These are phyloP conservation scores for Iguana delicatissima DNA, from an alignment of 2,797 vertebrate species.

Conservation along the genomic window DNA sequence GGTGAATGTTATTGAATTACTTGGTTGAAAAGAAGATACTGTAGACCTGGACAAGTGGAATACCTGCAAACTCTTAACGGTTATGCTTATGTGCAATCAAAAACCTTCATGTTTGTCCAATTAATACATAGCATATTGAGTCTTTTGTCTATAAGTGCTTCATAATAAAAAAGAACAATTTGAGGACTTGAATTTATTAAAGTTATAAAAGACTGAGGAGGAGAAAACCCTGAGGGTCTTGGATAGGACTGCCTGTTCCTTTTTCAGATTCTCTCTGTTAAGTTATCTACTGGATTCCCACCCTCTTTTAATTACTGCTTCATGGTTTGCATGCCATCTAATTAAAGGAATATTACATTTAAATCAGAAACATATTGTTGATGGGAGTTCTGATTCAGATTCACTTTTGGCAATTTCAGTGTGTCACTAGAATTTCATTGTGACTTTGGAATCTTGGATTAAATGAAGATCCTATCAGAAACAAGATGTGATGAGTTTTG, in stretches of 20 bases:
- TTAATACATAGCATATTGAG: constrained; percentile 30
- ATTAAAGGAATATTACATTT: constrained; percentile 48
- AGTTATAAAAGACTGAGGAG: constrained; percentile 11
- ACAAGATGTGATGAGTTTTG: neutral
- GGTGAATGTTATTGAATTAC: constrained; percentile 5
- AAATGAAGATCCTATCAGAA: constrained; percentile 14
- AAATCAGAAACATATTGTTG: constrained; percentile 45
- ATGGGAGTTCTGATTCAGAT: constrained; percentile 41
- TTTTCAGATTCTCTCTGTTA: constrained; percentile 19
- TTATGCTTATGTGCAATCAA: neutral
- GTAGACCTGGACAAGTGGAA: neutral
- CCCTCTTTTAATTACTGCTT: constrained; percentile 45
- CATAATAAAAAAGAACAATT: neutral
- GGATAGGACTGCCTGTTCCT: constrained; percentile 2
- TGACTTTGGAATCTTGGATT: constrained; percentile 19
- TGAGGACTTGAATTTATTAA: constrained; percentile 18
- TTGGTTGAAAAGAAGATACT: neutral
- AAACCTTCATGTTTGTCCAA: constrained; percentile 14
- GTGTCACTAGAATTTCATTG: constrained; percentile 29
- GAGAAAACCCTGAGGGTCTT: constrained; percentile 13
- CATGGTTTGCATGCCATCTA: constrained; percentile 43
- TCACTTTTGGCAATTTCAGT: constrained; percentile 19
- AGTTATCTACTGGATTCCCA: constrained; percentile 34
- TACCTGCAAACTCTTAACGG: neutral
- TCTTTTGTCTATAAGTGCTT: constrained; percentile 9